phyloP scores from a whole-genome alignment of 2,797 vertebrate species.

The Aldrovandia affinis region DNA sequence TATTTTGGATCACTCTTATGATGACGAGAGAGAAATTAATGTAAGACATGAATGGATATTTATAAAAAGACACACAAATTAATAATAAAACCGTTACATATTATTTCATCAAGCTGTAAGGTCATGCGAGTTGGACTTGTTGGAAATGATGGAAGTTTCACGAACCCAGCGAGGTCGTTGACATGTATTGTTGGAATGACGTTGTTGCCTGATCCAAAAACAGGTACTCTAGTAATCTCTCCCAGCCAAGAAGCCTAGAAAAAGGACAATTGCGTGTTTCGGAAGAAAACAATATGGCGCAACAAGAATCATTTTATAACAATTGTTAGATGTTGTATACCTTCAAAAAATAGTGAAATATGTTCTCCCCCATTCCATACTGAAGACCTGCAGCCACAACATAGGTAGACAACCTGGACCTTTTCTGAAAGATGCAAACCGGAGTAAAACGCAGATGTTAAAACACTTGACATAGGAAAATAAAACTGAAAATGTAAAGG shows the following conservation, averaged over 20 bases:
- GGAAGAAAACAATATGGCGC: no score
- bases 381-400: constrained; percentile 87
- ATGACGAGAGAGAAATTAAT: constrained; percentile 21
- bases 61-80: background rate
- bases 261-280: no score
- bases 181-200: constrained; percentile 86
- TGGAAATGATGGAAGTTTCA: background rate
- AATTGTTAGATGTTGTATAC: constrained; percentile 58
- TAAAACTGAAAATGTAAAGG: background rate
- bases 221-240: constrained; percentile 67
- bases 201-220: constrained; percentile 87
- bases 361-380: constrained; percentile 87
- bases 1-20: constrained; percentile 79
- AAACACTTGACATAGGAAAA: background rate
- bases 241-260: constrained; percentile 83
- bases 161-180: constrained; percentile 84
- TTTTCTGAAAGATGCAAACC: constrained; percentile 58
- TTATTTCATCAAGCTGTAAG: background rate
- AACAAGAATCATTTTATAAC: background rate
- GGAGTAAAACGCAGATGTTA: background rate
- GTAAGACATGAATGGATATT: background rate
- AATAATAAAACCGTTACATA: background rate
- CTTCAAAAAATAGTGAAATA: constrained; percentile 91
- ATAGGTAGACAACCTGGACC: constrained; percentile 74
- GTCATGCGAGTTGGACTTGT: background rate